Conservation (phyloP, 2,113 vertebrate species). For the Cryptomyrus ogoouensis region DNA sequence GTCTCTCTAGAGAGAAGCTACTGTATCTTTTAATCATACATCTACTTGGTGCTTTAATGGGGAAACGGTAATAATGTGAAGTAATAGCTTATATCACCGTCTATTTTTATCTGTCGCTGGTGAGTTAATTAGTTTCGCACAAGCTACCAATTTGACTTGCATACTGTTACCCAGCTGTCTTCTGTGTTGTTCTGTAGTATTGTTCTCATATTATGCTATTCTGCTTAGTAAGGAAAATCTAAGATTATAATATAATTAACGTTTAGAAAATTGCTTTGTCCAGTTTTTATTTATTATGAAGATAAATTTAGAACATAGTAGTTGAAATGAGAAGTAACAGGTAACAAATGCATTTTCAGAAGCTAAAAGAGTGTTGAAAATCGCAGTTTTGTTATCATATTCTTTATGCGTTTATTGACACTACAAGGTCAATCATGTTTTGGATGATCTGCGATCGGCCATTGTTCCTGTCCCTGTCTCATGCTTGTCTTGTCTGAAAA, state of each 20-base stretch:
- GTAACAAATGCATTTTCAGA: background rate
- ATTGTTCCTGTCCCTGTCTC: slow-evolving; percentile 58
- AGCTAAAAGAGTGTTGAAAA: background rate
- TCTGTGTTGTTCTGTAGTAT: background rate
- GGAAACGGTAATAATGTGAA: background rate
- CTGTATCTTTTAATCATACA: background rate
- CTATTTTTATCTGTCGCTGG: background rate
- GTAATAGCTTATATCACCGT: background rate
- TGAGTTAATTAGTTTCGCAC: slow-evolving; percentile 4
- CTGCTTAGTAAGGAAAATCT: background rate
- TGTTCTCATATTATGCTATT: background rate
- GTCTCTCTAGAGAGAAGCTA: background rate
- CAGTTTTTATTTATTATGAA: background rate
- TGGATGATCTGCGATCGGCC: slow-evolving; percentile 50
- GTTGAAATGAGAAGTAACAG: background rate
- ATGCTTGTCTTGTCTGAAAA: slow-evolving; percentile 49
- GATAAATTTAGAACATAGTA: background rate
- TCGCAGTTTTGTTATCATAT: background rate
- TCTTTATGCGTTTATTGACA: slow-evolving; percentile 34
- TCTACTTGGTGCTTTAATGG: background rate
- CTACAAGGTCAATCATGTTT: slow-evolving; percentile 54
- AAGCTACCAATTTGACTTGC: background rate
- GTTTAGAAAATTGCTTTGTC: background rate
- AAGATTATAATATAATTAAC: background rate
- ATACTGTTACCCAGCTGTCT: background rate